A percentile compares a stretch with the other conserved stretches of the same genome.
Evolutionary conservation across 1,140 invertebrate species (phyloP).

Genomic region (Papilio polytes): DNA sequence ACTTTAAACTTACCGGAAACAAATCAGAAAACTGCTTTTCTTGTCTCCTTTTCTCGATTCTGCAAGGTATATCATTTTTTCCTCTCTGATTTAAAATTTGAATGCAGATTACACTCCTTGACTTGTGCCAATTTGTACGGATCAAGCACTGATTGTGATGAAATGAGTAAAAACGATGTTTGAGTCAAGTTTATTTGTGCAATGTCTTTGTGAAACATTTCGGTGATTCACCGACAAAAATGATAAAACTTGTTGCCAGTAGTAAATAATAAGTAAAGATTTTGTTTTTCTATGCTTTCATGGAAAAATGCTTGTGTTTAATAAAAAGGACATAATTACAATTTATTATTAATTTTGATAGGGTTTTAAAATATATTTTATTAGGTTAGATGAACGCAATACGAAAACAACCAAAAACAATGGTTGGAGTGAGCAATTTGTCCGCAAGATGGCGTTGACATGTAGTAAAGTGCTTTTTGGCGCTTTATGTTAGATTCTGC

Average conservation of each 20-base stretch:
- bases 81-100: background rate
- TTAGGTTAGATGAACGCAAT: background rate
- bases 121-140: background rate
- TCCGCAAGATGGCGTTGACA: background rate
- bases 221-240: slow-evolving; percentile 2
- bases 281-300: background rate
- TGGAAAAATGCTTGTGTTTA: background rate
- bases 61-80: background rate
- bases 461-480: background rate
- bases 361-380: background rate
- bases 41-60: background rate
- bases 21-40: background rate
- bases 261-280: background rate
- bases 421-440: background rate
- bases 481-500: too few relatives aligned
- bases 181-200: background rate
- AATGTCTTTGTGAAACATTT: background rate
- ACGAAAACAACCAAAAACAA: background rate
- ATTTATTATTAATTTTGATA: too few relatives aligned
- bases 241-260: background rate
- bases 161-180: background rate
- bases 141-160: background rate
- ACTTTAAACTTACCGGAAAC: background rate
- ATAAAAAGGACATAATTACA: too few relatives aligned
- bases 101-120: background rate